Conservation (phyloP, 2,888 invertebrate species). For the Invenusta paracnida region DNA sequence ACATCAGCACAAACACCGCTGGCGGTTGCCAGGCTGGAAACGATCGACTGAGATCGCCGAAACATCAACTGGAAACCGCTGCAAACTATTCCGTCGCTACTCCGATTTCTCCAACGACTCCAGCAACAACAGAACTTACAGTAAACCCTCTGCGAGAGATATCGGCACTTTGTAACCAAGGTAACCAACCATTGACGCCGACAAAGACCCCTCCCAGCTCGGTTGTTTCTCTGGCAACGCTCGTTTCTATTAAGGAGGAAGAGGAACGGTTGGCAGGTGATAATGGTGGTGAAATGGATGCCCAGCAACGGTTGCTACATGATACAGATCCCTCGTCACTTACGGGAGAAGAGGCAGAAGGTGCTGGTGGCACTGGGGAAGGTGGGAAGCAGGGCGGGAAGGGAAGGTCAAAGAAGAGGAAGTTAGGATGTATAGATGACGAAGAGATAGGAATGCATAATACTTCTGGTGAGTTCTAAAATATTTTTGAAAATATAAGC, state of each 20-base stretch:
- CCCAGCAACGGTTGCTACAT: no score
- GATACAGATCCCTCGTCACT: no score
- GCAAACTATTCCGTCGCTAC: no score
- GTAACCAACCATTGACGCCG: no score
- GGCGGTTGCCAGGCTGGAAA: no score
- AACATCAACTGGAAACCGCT: no score
- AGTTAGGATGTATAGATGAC: background rate
- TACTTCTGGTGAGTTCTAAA: background rate
- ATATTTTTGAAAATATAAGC: background rate
- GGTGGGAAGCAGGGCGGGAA: background rate
- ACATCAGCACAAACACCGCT: background rate
- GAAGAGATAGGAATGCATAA: background rate
- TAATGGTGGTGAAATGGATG: background rate
- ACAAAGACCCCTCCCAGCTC: background rate
- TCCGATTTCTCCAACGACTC: background rate
- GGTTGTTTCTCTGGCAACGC: background rate
- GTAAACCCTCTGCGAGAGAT: background rate
- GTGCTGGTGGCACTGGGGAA: background rate
- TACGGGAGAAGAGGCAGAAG: no score
- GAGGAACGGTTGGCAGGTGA: background rate
- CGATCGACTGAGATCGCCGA: no score
- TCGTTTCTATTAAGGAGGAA: background rate
- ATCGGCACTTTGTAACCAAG: background rate
- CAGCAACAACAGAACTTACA: background rate
- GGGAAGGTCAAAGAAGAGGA: conserved; percentile 12